Evolutionary conservation across 2,797 vertebrate genomes (phyloP).

Genomic region (Notoglanidium macrostoma): DNA sequence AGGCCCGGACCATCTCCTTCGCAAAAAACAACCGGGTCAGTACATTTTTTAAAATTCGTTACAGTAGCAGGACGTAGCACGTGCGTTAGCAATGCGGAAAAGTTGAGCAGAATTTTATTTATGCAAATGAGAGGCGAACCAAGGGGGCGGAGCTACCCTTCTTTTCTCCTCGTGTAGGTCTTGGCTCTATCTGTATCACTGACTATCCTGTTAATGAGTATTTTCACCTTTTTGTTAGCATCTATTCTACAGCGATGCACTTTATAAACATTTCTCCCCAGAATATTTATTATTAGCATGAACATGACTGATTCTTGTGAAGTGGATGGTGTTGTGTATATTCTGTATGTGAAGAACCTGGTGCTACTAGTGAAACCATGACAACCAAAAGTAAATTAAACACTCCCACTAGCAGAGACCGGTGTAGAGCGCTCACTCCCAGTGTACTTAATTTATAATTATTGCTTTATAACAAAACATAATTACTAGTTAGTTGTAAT

Average conservation of each 20-base stretch:
- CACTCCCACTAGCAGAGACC: background rate
- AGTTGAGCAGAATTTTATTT: no score
- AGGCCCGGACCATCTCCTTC: conserved; percentile 81
- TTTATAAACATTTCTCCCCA: no score
- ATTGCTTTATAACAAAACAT: background rate
- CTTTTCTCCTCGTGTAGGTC: background rate
- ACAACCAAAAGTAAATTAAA: background rate
- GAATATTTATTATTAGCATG: no score
- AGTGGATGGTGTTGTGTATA: no score
- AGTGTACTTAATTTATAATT: background rate
- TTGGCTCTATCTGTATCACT: no score
- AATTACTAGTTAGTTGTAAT: background rate
- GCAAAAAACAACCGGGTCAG: conserved; percentile 81
- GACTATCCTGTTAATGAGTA: no score
- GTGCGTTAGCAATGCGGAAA: background rate
- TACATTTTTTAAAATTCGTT: background rate
- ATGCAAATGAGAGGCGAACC: background rate
- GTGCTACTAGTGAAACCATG: no score
- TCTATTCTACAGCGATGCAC: no score
- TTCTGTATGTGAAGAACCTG: no score
- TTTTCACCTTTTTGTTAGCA: no score
- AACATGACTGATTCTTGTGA: no score
- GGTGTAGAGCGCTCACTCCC: background rate
- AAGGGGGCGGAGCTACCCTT: background rate
- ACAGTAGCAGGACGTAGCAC: background rate